These are phyloP conservation scores for Petromus typicus DNA, from an alignment of 2,113 vertebrate species.

Conservation along the genomic window DNA sequence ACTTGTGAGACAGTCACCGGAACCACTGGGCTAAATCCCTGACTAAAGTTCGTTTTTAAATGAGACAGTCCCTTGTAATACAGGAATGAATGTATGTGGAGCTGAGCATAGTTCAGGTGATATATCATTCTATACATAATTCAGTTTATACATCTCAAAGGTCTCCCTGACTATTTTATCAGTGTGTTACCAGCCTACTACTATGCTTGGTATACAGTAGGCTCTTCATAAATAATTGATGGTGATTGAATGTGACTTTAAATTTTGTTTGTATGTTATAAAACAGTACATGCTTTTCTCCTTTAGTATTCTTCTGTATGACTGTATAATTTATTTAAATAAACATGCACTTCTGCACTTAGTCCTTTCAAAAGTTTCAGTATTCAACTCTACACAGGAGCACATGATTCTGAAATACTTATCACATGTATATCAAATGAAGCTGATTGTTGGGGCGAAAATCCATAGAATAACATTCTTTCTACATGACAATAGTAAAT, in stretches of 20 bases:
- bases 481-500: background rate
- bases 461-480: background rate
- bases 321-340: background rate
- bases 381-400: background rate
- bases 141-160: background rate
- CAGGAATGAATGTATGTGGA: background rate
- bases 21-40: no score
- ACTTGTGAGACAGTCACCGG: no score
- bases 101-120: background rate
- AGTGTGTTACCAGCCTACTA: background rate
- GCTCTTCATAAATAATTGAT: background rate
- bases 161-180: background rate
- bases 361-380: background rate
- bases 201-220: background rate
- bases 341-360: background rate
- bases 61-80: background rate
- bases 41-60: background rate
- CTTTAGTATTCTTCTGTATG: background rate
- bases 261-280: background rate
- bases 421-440: background rate
- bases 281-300: background rate
- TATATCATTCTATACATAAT: no score
- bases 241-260: background rate
- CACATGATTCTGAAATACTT: background rate
- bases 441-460: background rate